These are phyloP conservation scores for Copsychus sechellarum DNA, from an alignment of 2,113 vertebrate genomes.

Conservation along the genomic window DNA sequence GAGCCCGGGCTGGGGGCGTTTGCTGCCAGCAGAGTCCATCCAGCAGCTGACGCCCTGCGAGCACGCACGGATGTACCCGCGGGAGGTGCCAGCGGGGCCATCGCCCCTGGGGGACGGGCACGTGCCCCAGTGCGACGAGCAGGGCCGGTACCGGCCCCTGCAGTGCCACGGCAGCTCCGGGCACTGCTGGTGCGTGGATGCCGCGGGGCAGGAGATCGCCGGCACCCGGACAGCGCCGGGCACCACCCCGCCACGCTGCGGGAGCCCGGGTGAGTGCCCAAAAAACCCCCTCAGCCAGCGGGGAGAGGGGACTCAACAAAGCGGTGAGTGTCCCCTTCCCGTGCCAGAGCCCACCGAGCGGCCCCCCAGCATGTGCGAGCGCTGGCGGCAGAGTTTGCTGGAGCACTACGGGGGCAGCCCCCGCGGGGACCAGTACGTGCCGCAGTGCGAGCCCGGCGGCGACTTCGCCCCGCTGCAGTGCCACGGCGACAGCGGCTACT, in stretches of 20 bases:
- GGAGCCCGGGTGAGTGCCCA: slow-evolving; percentile 71
- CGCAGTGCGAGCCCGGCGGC: slow-evolving; percentile 82
- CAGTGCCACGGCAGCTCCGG: slow-evolving; percentile 85
- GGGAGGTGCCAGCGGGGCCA: neutral
- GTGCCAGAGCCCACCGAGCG: slow-evolving; percentile 69
- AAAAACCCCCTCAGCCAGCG: too few species aligned
- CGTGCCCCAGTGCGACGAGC: slow-evolving; percentile 80
- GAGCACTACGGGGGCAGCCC: slow-evolving; percentile 86
- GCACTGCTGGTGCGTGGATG: slow-evolving; percentile 87
- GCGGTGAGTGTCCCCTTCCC: neutral
- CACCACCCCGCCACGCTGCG: slow-evolving; percentile 53
- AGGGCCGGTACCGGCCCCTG: slow-evolving; percentile 76
- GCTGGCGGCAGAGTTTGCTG: slow-evolving; percentile 87
- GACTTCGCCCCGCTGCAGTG: slow-evolving; percentile 89
- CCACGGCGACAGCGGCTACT: slow-evolving; percentile 90
- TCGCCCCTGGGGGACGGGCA: neutral
- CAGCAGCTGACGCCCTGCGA: slow-evolving; percentile 75
- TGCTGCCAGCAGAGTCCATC: neutral
- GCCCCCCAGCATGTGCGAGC: slow-evolving; percentile 86
- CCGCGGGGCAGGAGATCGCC: slow-evolving; percentile 68
- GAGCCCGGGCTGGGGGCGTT: rapidly evolving
- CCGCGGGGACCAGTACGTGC: slow-evolving; percentile 83
- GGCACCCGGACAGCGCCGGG: slow-evolving; percentile 79
- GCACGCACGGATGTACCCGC: slow-evolving; percentile 7
- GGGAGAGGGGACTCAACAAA: neutral